These are phyloP conservation scores for Xiphorhynchus elegans DNA, from an alignment of 2,113 vertebrate genomes.

Conservation along the genomic window DNA sequence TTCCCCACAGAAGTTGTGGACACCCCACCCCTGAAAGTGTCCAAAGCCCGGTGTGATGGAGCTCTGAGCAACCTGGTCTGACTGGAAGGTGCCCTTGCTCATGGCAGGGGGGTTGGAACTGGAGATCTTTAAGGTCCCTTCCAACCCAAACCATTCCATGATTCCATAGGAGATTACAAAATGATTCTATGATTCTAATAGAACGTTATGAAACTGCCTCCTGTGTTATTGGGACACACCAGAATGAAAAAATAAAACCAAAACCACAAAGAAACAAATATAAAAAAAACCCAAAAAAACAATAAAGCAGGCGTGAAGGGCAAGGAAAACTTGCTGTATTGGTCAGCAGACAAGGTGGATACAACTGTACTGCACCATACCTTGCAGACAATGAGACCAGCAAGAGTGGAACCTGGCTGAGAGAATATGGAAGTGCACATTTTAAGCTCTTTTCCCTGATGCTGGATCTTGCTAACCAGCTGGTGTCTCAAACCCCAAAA, in stretches of 20 bases:
- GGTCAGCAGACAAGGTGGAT: background rate
- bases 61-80: background rate
- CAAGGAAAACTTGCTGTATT: background rate
- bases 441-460: background rate
- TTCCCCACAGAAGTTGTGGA: background rate
- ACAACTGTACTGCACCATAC: background rate
- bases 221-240: background rate
- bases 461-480: background rate
- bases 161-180: background rate
- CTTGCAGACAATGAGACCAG: background rate
- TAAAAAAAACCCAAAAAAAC: background rate
- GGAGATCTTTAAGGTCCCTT: background rate
- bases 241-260: background rate
- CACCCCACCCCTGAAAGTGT: background rate
- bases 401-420: background rate
- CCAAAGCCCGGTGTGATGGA: background rate
- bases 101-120: background rate
- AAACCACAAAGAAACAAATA: background rate
- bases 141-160: background rate
- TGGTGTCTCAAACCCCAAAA: background rate
- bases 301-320: background rate
- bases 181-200: background rate
- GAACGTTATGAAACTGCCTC: background rate
- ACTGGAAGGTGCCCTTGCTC: background rate
- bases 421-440: background rate